Base-by-base conservation (phyloP, 2,797 vertebrate genomes). In the Leucoraja ocellata region DNA sequence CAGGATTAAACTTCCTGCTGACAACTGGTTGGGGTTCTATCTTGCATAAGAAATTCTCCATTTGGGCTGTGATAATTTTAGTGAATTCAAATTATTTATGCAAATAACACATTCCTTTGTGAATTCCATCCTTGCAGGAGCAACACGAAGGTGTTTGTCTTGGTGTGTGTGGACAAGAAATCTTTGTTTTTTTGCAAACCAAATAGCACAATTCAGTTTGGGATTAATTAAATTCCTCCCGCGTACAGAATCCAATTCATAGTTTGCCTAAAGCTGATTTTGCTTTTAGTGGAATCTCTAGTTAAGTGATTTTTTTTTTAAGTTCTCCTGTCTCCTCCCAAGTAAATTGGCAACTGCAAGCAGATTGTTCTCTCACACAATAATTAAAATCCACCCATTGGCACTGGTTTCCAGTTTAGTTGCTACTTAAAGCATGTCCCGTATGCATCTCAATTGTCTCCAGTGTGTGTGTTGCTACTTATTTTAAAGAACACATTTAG, bases 1-100 rank as follows among this genome's bases (percentile, higher is more conserved):
- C 23, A 25, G 90, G 90, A 74, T 74, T 91, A 91, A 74, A 54
- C 23, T 54, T 91, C 11, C 71, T 74, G 71, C 68, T 91, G 68
- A 25, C 54, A 91, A 74, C 68, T n/a, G 39, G 71, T 39, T 54
- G 71, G 7, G 68, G 68, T 25, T 91, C 90, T 84, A 23, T 84
- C 81, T 73, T 39, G 39, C 23, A 25, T 13, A 54, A 36, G 68
- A 91, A 91, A 54, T 28, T 91, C 39, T 54, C 39, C 25, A 25
- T 28, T 73, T 14, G 11, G 54, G 36, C 90, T 76, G 36, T 2
- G 21, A 54, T 39, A 11, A 16, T 1, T 36, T 73, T 39, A 10
- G 6, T 71, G n/a, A 36, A 68, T 90, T 90, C 65, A 90, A 11
- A 71, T 39, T 21, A 23, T 71, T 90, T 90, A 8, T 32, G n/a